These are phyloP conservation scores for Clunio marinus DNA, from an alignment of 2,888 invertebrate species.

Conservation along the genomic window DNA sequence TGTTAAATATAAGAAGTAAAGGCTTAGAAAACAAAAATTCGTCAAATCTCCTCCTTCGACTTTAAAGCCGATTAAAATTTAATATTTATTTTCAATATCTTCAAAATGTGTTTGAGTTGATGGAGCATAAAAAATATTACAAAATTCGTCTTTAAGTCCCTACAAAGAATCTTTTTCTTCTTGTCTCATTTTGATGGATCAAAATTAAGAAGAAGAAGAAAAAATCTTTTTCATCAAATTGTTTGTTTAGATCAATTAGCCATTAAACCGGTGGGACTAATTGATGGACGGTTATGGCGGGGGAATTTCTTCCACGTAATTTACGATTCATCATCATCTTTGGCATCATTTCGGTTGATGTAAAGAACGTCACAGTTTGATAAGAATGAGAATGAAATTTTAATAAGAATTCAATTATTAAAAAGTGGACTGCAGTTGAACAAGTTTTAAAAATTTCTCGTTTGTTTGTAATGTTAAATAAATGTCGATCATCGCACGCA, in stretches of 20 bases:
- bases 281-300: not conserved
- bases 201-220: constrained; percentile 2
- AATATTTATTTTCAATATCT: not conserved
- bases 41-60: constrained; percentile 3
- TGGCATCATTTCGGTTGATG: not conserved
- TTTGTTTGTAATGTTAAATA: too few species aligned
- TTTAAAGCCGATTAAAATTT: constrained; percentile 25
- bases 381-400: not conserved
- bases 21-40: constrained; percentile 4
- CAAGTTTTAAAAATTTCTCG: not conserved
- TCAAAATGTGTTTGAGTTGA: constrained; percentile 24
- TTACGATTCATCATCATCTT: constrained; percentile 18
- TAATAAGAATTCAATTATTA: constrained; percentile 2
- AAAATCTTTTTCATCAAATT: constrained; percentile 20
- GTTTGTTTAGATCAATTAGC: constrained; percentile 37
- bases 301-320: not conserved
- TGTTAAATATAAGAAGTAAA: not conserved
- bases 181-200: not conserved
- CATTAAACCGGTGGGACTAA: not conserved
- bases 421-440: constrained; percentile 4
- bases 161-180: constrained; percentile 8
- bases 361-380: too few species aligned
- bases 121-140: constrained; percentile 23
- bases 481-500: not conserved
- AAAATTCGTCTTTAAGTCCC: not conserved